Base-by-base conservation (phyloP, 2,113 vertebrate species). In the Copsychus sechellarum region DNA sequence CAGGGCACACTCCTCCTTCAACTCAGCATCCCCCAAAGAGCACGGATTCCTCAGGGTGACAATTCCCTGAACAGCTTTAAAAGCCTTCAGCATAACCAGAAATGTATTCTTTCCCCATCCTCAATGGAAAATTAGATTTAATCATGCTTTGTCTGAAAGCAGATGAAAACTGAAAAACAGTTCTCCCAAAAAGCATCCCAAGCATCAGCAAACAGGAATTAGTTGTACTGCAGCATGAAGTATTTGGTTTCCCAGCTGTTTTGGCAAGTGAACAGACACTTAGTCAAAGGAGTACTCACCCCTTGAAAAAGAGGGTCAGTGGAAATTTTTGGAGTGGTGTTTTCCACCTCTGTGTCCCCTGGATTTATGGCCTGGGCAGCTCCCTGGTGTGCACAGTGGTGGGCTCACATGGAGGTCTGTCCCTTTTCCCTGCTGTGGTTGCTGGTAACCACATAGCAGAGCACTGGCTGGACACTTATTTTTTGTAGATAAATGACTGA, bases 171-270 rank as follows among this genome's bases (percentile, higher is more conserved):
- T 25, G 38, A 31, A 60, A 40, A 67, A 36, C 14, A 11, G 15
- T 3, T 60, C 12, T 70, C 17, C 24, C 38, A 1, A 31, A 80
- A 69, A 86, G 19, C 58, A 66, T 67, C 60, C 47, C 47, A 62
- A 62, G 38, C 81, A 81, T n/a, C 60, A 51, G 34, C 56, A 86
- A 94, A 76, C 18, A 82, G 40, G 79, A 92, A 74, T 45, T 50
- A 34, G 69, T 45, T 61, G 23, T 31, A n/a, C 47, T 73, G 60
- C 25, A 83, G 50, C 71, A 66, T 18, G 29, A 64, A 81, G 36
- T 85, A 71, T 71, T 66, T 88, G 74, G 31, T 88, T 95, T 90
- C 78, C 78, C 71, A 76, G n/a, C 34, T 54, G 53, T 60, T 79
- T 54, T 81, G 69, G 72, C 64, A 92, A 84, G 60, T 2, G 11